Base-by-base conservation (phyloP, 1,140 invertebrate species). In the Caenorhabditis remanei region DNA sequence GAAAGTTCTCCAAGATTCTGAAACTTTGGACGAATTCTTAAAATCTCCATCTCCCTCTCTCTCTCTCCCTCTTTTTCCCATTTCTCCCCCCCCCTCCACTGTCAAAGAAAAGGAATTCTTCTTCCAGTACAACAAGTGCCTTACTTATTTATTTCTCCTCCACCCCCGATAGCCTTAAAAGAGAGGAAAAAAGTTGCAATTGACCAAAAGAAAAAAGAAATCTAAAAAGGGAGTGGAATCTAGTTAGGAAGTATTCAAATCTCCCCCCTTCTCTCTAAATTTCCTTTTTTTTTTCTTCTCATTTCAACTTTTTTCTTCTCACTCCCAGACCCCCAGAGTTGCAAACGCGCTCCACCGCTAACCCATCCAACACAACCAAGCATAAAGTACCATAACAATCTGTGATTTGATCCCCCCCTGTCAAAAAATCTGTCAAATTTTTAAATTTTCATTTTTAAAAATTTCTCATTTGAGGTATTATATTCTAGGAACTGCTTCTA, bases 201-300 rank as follows among this genome's bases (percentile, higher is more conserved):
- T 21, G 11, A 24, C 11, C 7, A 71, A 46, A 46, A 46, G 65
- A 46, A 46, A 46, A 71, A 46, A 46, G 55, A 19, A 19, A n/a
- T 7, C n/a, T 7, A 71, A 24, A 11, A 65, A 13, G 16, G 19
- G 67, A 2, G n/a, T 4, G n/a, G 21, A 50, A 79, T 79, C 71
- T 79, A 79, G 71, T 79, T 79, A 79, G 71, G 71, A 79, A 79
- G 71, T 50, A 79, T 79, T 79, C 32, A 79, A 79, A 46, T 13
- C 43, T 32, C 21, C 46, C 46, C n/a, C 19, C 14, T 79, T 24
- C 71, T 79, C n/a, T 79, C 11, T 79, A n/a, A 3, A 19, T 40
- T 40, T 67, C 9, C 32, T 14, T 40, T 41, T 67, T 40, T 67
- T 40, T 21, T 67, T 41, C 32, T 40, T 67, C 21, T 79, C 71